Base-by-base conservation (phyloP, 2,113 vertebrate species). In the Malurus cyaneus region DNA sequence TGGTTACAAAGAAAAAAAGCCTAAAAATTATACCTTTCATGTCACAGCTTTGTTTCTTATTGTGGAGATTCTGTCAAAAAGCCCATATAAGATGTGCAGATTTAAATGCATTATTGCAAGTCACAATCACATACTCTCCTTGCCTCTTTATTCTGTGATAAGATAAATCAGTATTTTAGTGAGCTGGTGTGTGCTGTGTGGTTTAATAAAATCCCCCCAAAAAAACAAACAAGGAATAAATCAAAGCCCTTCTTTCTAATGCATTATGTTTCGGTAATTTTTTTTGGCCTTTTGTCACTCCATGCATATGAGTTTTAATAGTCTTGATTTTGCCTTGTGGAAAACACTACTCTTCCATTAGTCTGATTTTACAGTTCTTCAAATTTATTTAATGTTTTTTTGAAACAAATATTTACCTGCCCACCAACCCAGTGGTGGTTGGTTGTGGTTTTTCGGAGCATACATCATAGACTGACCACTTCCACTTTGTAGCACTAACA, bases 251-350 rank as follows among this genome's bases (percentile, higher is more conserved):
- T 91, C 56, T 28, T 56, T 15, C 46, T 47, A 36, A 56, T 4
- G 4, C 41, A 57, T 36, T 59, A 36, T 20, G 32, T 53, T 71
- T 42, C 2, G 1, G 28, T 36, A 3, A 2, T 2, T 41, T 57
- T 86, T 91, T 79, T 89, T 41, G 2, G 1, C 41, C 56, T 71
- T 84, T 71, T 84, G 80, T 57, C 15, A 29, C 44, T 83, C 14
- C 0, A 0, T 1, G 2, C 7, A 39, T 6, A 2, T 8, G 41
- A 69, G 20, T 59, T 54, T 77, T 32, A 89, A 47, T 12, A 73
- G 36, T 10, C 66, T 29, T 29, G 23, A 77, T 70, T 77, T 25
- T 83, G n/a, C n/a, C 14, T 80, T 54, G 9, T 8, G 23, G 36
- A 66, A 41, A 92, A 82, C 7, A 24, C 11, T 36, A 6, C 39